These are phyloP conservation scores for Siphamia tubifer DNA, from an alignment of 2,113 vertebrate species.

Conservation along the genomic window DNA sequence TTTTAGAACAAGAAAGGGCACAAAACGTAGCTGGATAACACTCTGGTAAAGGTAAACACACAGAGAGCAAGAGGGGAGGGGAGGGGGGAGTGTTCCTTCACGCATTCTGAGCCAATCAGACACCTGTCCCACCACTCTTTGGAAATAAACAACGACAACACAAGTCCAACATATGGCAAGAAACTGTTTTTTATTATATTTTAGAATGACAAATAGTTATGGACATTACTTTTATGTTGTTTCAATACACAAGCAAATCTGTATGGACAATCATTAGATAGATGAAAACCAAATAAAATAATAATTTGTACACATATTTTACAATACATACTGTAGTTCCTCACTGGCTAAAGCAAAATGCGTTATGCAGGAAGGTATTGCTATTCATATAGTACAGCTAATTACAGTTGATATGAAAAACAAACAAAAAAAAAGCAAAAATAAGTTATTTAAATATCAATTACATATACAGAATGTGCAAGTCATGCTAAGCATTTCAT, in stretches of 20 bases:
- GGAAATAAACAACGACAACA: neutral
- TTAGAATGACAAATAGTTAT: conserved; percentile 94
- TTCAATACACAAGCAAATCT: conserved; percentile 92
- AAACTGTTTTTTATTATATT: conserved; percentile 79
- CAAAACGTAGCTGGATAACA: too few relatives aligned
- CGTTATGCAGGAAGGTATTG: conserved; percentile 87
- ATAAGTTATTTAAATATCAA: conserved; percentile 99
- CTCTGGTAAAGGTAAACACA: too few relatives aligned
- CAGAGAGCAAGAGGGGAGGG: too few relatives aligned
- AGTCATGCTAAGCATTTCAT: conserved; percentile 91
- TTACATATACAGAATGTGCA: conserved; percentile 99
- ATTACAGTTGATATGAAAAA: conserved; percentile 96
- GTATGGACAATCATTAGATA: conserved; percentile 90
- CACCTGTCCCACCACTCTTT: neutral
- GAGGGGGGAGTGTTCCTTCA: too few relatives aligned
- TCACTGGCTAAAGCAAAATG: conserved; percentile 88
- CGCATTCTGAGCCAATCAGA: too few relatives aligned
- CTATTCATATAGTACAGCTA: conserved; percentile 98
- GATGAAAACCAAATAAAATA: conserved; percentile 92
- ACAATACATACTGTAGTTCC: conserved; percentile 89
- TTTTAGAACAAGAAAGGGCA: too few relatives aligned
- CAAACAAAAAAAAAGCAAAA: conserved; percentile 89
- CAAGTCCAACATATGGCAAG: conserved; percentile 50
- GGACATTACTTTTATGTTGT: conserved; percentile 88
- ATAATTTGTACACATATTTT: conserved; percentile 95